phyloP scores from a whole-genome alignment of 2,888 invertebrate genomes.

The Xylota sylvarum region DNA sequence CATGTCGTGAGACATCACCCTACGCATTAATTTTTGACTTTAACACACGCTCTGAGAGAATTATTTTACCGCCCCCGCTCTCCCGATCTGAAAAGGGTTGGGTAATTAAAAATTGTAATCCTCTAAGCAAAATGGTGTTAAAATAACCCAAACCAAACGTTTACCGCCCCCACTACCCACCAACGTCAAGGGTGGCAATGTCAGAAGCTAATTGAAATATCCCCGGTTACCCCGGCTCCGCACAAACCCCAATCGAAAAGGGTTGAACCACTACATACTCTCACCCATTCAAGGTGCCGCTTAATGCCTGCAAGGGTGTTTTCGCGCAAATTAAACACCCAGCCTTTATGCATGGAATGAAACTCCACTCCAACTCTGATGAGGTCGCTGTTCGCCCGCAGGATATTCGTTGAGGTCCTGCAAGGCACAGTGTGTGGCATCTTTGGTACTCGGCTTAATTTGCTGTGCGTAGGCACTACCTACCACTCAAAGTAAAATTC shows the following conservation, averaged over 20 bases:
- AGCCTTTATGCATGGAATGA: slow-evolving; percentile 56
- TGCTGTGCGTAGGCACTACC: slow-evolving; percentile 23
- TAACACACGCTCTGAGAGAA: slow-evolving; percentile 50
- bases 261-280: slow-evolving; percentile 47
- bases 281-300: slow-evolving; percentile 58
- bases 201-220: slow-evolving; percentile 75
- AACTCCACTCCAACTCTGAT: slow-evolving; percentile 30
- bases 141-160: slow-evolving; percentile 35
- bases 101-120: slow-evolving; percentile 72
- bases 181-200: slow-evolving; percentile 35
- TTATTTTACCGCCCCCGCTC: slow-evolving; percentile 49
- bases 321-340: slow-evolving; percentile 72
- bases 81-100: slow-evolving; percentile 19
- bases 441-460: slow-evolving; percentile 15
- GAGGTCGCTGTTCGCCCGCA: not conserved
- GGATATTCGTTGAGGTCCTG: not conserved
- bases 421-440: slow-evolving; percentile 7
- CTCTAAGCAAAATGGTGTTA: slow-evolving; percentile 57
- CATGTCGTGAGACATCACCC: not conserved
- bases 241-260: slow-evolving; percentile 3
- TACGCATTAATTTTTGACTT: slow-evolving; percentile 22
- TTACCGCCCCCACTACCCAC: not conserved
- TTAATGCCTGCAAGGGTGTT: slow-evolving; percentile 70
- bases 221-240: slow-evolving; percentile 9
- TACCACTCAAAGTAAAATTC: slow-evolving; percentile 35